Conservation (phyloP, 2,797 vertebrate species). For the Sebastes itinus region DNA sequence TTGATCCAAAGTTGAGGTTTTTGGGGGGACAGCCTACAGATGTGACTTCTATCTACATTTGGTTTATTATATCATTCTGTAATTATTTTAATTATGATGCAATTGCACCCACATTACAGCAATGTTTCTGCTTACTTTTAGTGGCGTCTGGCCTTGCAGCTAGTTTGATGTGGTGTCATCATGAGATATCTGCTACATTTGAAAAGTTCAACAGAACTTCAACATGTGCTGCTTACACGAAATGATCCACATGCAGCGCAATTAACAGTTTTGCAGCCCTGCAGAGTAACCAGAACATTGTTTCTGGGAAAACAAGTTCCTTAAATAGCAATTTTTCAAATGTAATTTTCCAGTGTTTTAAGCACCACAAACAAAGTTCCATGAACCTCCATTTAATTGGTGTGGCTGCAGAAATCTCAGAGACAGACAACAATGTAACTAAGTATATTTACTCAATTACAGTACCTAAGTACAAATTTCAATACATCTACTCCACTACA, state of each 20-base stretch:
- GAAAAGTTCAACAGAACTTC: neutral
- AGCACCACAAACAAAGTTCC: neutral
- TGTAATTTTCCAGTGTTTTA: neutral
- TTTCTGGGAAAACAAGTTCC: neutral
- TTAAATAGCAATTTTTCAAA: neutral
- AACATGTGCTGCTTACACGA: no score
- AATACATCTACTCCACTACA: neutral
- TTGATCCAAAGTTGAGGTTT: constrained; percentile 51
- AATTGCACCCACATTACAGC: neutral
- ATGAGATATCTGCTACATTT: neutral
- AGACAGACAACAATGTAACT: neutral
- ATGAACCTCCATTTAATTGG: neutral
- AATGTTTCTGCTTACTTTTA: neutral
- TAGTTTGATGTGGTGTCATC: neutral
- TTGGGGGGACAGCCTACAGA: constrained; percentile 38
- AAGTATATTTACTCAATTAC: no score
- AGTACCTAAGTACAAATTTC: neutral
- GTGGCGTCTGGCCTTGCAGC: neutral
- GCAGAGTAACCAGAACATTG: neutral
- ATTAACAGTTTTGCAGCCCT: neutral
- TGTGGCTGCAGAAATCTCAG: neutral
- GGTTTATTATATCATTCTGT: neutral
- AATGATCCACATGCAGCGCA: neutral
- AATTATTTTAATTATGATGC: neutral
- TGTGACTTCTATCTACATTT: neutral